Evolutionary conservation across 2,113 vertebrate genomes (phyloP), one percentile per base, ranked within the genome.

Genomic region (Clarias batrachus): DNA sequence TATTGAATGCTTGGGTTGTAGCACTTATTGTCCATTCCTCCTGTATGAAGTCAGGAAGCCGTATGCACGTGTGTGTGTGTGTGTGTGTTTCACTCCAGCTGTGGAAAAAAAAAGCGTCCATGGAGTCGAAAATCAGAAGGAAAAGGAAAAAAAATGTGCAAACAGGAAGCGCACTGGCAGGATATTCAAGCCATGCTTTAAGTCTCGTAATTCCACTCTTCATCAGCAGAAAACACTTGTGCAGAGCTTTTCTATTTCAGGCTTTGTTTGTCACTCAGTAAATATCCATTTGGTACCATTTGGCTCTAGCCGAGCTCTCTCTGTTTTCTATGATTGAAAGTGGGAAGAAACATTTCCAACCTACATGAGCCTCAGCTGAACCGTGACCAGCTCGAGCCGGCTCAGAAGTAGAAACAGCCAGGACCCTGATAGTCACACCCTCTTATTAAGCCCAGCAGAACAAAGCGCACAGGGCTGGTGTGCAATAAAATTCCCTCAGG

Each of bases 131-230:
- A 87, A 65, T 37, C n/a, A 52, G 37, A 81, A 68, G 59, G 71
- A 84, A 83, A 52, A 48, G 54, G 23, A 37, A 81, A 41, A 68
- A 84, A 25, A 37, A 19, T 57, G 52, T 3, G 54, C 59, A 66
- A 86, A 86, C 86, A 88, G 91, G 91, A 92, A 92, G 76, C 84
- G 41, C 85, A 85, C 85, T 87, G 87, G 89, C 91, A 93, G 92
- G 91, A 93, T 92, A 90, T 78, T 81, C 82, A 89, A 88, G 85
- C 88, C 82, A 85, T 88, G 91, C 91, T 92, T 90, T 90, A 77
- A 91, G 86, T 56, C 78, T 83, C 60, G 30, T 86, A 87, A 91
- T 91, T 92, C 89, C 89, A 88, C 82, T 57, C 65, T 86, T 87
- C 80, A 87, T 88, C 83, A 48, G 86, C 63, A 16, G 77, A 82